Base-by-base conservation (phyloP, 2,113 vertebrate genomes). In the Xyrauchen texanus region DNA sequence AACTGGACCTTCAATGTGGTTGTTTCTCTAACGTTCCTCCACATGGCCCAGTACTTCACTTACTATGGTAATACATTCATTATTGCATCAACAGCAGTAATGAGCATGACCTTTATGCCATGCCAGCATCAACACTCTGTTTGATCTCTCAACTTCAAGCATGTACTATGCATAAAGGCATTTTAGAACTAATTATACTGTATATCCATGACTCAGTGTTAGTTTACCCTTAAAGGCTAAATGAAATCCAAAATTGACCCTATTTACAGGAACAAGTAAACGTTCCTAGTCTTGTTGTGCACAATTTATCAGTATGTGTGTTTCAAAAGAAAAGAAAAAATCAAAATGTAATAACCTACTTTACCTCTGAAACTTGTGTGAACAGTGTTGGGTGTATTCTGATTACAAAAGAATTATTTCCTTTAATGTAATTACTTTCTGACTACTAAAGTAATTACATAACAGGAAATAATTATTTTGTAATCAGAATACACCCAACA, bases 1-100 rank as follows among this genome's bases (percentile, higher is more conserved):
- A 99, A 98, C 88, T 99, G 98, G 98, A 94, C 95, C 83, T 99
- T 96, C 90, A 99, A 99, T 51, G 92, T 99, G 62, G 88, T 98
- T 0, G 95, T 99, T 77, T 99, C 98, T 0, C 71, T 99, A 85
- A 98, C 97, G 0, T 99, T 99, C 88, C 92, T 99, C 68, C 97
- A 99, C 68, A 90, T 95, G 57, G 96, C 97, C 4, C 94, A 99
- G 71, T 96, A 95, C 81, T 94, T 99, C 85, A 98, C 96, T 3
- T 99, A 99, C 87, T 99, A 97, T 3, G 98, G 98, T 99, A 90
- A 42, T 4, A 8, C 51, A 63, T 61, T 79, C 74, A 81, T 11
- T 68, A 74, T 70, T 47, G 58, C 34, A 68, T 57, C 2, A 4
- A 76, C 70, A 64, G 58, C 68, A 75, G 44, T 51, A 44, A 62